Evolutionary conservation across 1,140 invertebrate species (phyloP), one percentile per base, ranked within the genome.

Genomic region (Glossosoma conforme): DNA sequence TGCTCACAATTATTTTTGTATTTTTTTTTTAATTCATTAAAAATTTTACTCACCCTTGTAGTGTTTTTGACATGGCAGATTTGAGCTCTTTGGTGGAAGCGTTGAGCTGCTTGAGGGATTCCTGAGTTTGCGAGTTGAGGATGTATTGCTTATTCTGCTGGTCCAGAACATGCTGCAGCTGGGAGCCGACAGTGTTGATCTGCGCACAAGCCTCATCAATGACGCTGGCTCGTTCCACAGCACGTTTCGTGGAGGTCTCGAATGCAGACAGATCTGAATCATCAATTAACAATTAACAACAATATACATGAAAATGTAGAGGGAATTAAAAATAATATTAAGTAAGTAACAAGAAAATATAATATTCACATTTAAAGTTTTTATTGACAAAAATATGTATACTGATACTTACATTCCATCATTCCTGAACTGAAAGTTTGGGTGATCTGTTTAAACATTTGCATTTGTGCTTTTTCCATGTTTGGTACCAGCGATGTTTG

Each of bases 401-500:
- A 8, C n/a, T 28, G 25, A 8, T n/a, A 76, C 85, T 83, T 77
- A 95, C 91, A 93, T 73, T 96, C 91, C 62, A 83, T 85, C 2
- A 89, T 91, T 54, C 93, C 93, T 55, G 78, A 78, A 30, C 83
- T 80, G 66, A 96, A 96, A 2, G 84, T 80, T 11, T 90, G 85
- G 64, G 93, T 91, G 2, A 96, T 79, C 74, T 96, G 92, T 22
- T 81, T 75, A 61, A 93, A 93, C 77, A 96, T 88, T 58, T 82
- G 82, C 59, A 86, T 82, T 60, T 86, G 88, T 32, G 87, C 81
- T 65, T 85, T 86, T 65, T 95, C 91, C 77, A 92, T 87, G 10
- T 82, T 80, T 10, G 93, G 92, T 59, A 95, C 67, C 13, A 93
- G 70, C 45, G 81, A 78, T 35, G 78, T 82, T 24, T 79, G 75